Conservation (phyloP, 2,113 vertebrate species). For the Athene noctua region DNA sequence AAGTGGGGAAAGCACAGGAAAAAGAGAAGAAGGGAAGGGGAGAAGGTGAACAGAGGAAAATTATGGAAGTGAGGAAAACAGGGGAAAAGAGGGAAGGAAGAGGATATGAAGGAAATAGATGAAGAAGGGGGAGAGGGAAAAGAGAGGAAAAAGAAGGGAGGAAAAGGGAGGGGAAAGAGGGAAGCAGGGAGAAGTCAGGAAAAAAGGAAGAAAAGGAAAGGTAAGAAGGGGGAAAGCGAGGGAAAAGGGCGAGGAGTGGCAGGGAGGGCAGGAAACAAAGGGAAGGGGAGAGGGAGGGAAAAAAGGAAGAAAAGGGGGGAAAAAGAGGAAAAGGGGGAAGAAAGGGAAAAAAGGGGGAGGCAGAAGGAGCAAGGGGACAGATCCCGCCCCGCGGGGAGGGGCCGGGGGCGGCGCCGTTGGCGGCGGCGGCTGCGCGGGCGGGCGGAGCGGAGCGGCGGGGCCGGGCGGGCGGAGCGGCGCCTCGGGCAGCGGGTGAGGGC, state of each 20-base stretch:
- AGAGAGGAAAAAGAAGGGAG: not conserved
- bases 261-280: not conserved
- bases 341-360: no score
- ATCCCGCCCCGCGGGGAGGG: not conserved
- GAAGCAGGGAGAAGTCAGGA: not conserved
- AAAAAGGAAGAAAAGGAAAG: not conserved
- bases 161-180: not conserved
- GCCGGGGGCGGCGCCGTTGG: not conserved
- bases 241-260: not conserved
- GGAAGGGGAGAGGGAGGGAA: not conserved
- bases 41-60: not conserved
- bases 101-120: not conserved
- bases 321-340: not conserved
- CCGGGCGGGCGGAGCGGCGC: no score
- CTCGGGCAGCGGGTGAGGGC: no score
- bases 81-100: not conserved
- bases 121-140: not conserved
- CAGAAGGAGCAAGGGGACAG: not conserved
- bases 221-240: not conserved
- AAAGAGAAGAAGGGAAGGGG: not conserved
- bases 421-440: no score
- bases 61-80: not conserved
- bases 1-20: not conserved
- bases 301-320: no score
- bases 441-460: not conserved